Conservation (phyloP, 1,140 invertebrate genomes). For the Geopemphigus sp. region DNA sequence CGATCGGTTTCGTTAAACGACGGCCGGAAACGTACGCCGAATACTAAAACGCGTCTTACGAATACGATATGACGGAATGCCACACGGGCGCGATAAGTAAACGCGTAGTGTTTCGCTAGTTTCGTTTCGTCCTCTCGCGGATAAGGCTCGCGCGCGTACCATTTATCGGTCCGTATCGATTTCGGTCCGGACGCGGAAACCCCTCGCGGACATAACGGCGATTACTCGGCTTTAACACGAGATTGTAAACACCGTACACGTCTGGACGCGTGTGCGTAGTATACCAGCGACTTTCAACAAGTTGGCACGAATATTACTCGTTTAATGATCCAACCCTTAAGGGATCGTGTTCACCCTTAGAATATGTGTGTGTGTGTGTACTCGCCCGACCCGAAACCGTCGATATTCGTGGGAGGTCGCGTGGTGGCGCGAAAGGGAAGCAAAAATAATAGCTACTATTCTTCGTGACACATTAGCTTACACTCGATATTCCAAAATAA, state of each 20-base stretch:
- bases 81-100: no score
- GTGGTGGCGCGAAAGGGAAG: conserved; percentile 7
- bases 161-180: conserved; percentile 13
- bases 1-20: no score
- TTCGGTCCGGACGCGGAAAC: not conserved
- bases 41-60: no score
- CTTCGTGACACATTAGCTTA: conserved; percentile 19
- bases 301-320: conserved; percentile 44
- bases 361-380: not conserved
- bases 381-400: no score
- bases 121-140: no score
- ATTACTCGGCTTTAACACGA: conserved; percentile 21
- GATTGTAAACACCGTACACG: conserved; percentile 20
- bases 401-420: no score
- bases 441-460: not conserved
- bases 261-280: not conserved
- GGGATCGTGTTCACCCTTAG: conserved; percentile 16
- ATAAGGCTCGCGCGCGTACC: no score
- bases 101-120: no score
- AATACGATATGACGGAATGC: no score
- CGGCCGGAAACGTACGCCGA: no score
- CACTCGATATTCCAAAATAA: not conserved
- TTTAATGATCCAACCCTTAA: conserved; percentile 43
- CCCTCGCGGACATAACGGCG: not conserved
- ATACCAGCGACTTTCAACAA: conserved; percentile 41